These are phyloP conservation scores for Tor tambroides DNA, from an alignment of 2,113 vertebrate genomes.

Conservation along the genomic window DNA sequence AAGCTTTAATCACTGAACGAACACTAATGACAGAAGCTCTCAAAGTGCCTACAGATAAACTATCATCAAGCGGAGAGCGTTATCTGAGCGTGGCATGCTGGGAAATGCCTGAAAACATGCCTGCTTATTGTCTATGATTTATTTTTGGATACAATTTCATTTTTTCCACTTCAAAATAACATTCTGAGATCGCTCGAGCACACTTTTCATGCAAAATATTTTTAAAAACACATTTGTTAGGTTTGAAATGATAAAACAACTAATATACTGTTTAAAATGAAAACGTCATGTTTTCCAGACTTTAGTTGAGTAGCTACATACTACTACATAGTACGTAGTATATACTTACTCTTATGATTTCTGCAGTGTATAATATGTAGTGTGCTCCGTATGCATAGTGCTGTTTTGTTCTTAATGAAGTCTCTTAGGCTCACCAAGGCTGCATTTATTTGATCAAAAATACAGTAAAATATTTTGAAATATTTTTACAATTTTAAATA, in stretches of 20 bases:
- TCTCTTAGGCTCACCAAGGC: not conserved
- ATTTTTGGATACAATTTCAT: not conserved
- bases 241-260: not conserved
- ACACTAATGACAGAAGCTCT: not conserved
- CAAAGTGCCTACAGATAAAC: not conserved
- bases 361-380: not conserved
- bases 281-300: too few species aligned
- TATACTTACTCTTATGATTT: not conserved
- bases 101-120: not conserved
- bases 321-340: too few species aligned
- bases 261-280: too few species aligned
- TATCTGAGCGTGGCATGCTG: not conserved
- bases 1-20: not conserved
- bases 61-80: not conserved
- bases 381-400: too few species aligned
- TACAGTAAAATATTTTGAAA: not conserved
- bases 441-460: not conserved
- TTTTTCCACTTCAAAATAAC: not conserved
- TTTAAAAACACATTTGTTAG: not conserved
- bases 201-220: not conserved
- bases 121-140: not conserved
- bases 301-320: too few species aligned
- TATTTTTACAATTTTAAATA: not conserved
- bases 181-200: not conserved
- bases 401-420: too few species aligned